Conservation (phyloP, 1,140 invertebrate species). For the Helicorthomorpha holstii region DNA sequence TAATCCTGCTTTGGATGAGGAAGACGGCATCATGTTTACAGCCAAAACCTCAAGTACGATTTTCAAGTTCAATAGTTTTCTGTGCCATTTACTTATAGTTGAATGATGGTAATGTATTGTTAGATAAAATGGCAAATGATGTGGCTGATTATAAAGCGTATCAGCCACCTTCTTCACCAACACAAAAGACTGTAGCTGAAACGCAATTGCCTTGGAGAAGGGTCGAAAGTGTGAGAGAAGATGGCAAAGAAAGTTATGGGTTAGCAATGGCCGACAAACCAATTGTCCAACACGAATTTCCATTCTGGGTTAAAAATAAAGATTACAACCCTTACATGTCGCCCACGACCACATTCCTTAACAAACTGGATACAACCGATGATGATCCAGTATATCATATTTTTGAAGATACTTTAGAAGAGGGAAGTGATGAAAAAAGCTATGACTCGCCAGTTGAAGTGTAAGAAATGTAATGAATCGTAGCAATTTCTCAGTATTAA, state of each 20-base stretch:
- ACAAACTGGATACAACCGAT: constrained; percentile 17
- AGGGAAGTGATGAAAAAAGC: no score
- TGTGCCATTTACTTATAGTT: no score
- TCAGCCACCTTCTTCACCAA: constrained; percentile 6
- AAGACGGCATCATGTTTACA: constrained; percentile 68
- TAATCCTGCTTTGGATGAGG: constrained; percentile 29
- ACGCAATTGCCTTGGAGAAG: constrained; percentile 77
- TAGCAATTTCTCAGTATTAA: no score
- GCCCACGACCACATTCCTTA: constrained; percentile 73
- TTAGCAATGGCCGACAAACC: constrained; percentile 34
- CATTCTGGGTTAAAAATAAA: constrained; percentile 81
- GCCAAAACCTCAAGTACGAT: constrained; percentile 35
- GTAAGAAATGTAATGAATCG: no score
- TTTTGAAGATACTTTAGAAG: neutral
- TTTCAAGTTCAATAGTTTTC: neutral
- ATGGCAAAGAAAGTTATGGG: no score
- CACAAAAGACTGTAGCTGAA: constrained; percentile 60
- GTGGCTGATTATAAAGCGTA: no score
- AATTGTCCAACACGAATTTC: constrained; percentile 74
- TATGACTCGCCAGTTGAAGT: no score
- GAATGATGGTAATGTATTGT: no score
- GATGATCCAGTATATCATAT: neutral
- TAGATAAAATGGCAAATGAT: no score
- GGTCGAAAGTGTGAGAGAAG: constrained; percentile 38
- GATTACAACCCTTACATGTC: constrained; percentile 82